These are phyloP conservation scores for Amblyjoppa proteus DNA, from an alignment of 2,888 invertebrate species.

Conservation along the genomic window DNA sequence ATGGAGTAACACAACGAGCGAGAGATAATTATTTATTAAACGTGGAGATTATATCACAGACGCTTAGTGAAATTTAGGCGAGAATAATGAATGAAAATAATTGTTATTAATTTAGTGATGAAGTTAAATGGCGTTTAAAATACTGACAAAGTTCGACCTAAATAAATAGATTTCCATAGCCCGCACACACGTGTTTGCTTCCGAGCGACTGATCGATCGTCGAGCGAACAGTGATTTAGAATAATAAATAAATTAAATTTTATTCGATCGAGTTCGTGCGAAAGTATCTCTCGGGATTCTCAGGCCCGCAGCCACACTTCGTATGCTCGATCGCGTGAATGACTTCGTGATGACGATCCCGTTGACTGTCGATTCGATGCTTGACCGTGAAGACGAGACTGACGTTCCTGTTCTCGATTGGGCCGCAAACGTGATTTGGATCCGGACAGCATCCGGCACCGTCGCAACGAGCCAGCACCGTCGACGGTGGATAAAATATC, in stretches of 20 bases:
- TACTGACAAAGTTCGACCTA: conserved; percentile 19
- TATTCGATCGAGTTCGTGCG: conserved; percentile 38
- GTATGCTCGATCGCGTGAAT: conserved; percentile 80
- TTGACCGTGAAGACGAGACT: conserved; percentile 82
- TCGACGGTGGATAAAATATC: conserved; percentile 80
- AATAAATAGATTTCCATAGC: conserved; percentile 54
- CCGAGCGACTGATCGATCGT: background rate
- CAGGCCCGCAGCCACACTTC: conserved; percentile 77
- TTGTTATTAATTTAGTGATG: background rate
- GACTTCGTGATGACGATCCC: conserved; percentile 81
- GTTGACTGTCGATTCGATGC: conserved; percentile 79
- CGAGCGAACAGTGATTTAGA: background rate
- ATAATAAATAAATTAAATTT: conserved; percentile 17
- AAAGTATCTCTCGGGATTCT: conserved; percentile 53
- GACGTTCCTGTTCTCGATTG: conserved; percentile 77
- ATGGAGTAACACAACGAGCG: background rate
- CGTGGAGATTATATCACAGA: conserved; percentile 49
- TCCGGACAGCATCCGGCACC: conserved; percentile 81
- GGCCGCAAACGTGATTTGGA: conserved; percentile 76
- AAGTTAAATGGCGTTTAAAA: background rate
- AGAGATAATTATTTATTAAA: conserved; percentile 18
- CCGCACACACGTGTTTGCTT: conserved; percentile 15
- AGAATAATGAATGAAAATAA: background rate
- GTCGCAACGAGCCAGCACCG: conserved; percentile 80
- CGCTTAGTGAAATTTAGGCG: conserved; percentile 3